Evolutionary conservation across 2,113 vertebrate species (phyloP).

Genomic region (Tapirus terrestris): DNA sequence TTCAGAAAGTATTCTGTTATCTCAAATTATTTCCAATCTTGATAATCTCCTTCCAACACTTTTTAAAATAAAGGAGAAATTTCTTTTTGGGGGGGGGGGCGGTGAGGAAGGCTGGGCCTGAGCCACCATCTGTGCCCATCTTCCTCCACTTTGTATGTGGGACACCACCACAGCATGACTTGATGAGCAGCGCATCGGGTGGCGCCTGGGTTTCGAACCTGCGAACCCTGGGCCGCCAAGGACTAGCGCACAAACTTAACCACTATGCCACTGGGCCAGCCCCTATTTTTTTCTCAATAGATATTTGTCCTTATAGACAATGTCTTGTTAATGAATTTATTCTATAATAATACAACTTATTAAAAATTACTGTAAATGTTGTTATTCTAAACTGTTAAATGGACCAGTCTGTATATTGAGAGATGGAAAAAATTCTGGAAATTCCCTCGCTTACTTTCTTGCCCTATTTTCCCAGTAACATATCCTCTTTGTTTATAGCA

Average conservation of each 20-base stretch:
- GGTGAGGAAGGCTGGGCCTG: too few relatives aligned
- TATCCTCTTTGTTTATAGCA: neutral
- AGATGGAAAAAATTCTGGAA: neutral
- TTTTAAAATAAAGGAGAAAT: neutral
- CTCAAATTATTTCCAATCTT: constrained; percentile 52
- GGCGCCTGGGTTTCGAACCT: too few relatives aligned
- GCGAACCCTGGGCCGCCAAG: too few relatives aligned
- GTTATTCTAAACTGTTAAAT: constrained; percentile 24
- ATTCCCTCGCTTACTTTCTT: constrained; percentile 1
- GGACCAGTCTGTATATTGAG: neutral
- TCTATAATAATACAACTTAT: constrained; percentile 30
- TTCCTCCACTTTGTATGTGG: too few relatives aligned
- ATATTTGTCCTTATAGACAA: neutral
- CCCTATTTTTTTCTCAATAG: neutral
- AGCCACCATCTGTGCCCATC: too few relatives aligned
- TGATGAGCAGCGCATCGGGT: too few relatives aligned
- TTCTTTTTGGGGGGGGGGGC: neutral
- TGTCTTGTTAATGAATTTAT: constrained; percentile 32
- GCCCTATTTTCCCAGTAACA: neutral
- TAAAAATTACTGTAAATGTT: neutral
- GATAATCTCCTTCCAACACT: neutral
- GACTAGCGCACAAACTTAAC: too few relatives aligned
- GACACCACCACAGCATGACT: too few relatives aligned
- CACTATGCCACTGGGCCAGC: too few relatives aligned
- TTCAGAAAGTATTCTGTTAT: neutral